Evolutionary conservation across 2,113 vertebrate genomes (phyloP).

Genomic region (Rhineura floridana): DNA sequence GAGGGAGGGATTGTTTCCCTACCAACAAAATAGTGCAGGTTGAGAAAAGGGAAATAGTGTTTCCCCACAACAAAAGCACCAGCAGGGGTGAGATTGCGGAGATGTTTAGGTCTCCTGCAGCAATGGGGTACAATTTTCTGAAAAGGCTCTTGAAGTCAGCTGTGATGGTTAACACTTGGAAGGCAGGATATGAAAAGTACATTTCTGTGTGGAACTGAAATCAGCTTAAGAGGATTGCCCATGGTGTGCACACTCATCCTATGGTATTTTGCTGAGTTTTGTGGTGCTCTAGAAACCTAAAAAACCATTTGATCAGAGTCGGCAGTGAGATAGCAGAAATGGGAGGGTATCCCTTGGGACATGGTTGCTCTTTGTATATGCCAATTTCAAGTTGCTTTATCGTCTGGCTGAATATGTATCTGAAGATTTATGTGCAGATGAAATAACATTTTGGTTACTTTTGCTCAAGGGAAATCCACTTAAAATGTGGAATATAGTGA

Average conservation of each 20-base stretch:
- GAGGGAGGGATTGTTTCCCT: not conserved
- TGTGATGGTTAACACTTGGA: too few relatives aligned
- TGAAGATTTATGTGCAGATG: conserved; percentile 18
- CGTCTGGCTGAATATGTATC: not conserved
- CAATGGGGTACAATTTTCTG: not conserved
- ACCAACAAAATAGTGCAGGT: not conserved
- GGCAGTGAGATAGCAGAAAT: not conserved
- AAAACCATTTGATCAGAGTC: not conserved
- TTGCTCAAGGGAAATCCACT: not conserved
- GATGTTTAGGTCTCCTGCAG: not conserved
- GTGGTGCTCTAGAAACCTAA: not conserved
- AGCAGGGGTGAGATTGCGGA: too few relatives aligned
- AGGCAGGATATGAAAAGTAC: not conserved
- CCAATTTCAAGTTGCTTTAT: not conserved
- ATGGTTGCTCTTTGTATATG: not conserved
- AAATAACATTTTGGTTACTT: not conserved
- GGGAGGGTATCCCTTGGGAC: too few relatives aligned
- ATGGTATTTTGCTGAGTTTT: not conserved
- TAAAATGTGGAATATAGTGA: not conserved
- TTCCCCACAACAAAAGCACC: not conserved
- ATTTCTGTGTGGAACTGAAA: not conserved
- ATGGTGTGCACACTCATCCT: not conserved
- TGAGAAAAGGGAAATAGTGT: not conserved
- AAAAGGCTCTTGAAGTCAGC: not conserved
- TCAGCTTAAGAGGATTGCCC: not conserved